Conservation (phyloP, 2,888 invertebrate species). For the Phrixothrix hirtus region DNA sequence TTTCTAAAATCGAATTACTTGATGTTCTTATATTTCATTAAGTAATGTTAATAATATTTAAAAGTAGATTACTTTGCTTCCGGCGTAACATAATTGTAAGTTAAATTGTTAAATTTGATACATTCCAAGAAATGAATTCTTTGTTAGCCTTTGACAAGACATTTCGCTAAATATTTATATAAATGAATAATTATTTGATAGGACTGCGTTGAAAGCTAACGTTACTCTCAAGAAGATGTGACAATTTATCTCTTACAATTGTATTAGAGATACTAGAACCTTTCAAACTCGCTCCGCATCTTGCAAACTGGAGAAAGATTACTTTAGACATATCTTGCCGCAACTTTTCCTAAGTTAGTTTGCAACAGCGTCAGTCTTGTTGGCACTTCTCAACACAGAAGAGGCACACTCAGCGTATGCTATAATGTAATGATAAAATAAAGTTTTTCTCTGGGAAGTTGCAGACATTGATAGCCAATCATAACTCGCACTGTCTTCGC, state of each 20-base stretch:
- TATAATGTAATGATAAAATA: slow-evolving; percentile 39
- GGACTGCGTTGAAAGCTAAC: slow-evolving; percentile 17
- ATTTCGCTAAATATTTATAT: too few relatives aligned
- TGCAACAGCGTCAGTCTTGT: slow-evolving; percentile 33
- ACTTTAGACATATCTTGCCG: slow-evolving; percentile 35
- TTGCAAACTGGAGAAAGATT: slow-evolving; percentile 34
- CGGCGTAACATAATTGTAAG: too few relatives aligned
- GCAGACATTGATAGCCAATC: slow-evolving; percentile 35
- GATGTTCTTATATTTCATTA: too few relatives aligned
- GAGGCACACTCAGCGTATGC: slow-evolving; percentile 23
- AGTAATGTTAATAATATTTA: not conserved
- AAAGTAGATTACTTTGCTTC: too few relatives aligned
- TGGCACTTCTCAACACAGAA: slow-evolving; percentile 29
- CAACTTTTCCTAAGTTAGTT: slow-evolving; percentile 37
- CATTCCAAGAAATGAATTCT: too few relatives aligned
- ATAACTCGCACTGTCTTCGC: slow-evolving; percentile 23
- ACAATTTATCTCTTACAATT: slow-evolving; percentile 29
- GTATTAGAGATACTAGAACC: slow-evolving; percentile 33
- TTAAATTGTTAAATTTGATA: too few relatives aligned
- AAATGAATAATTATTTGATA: not conserved
- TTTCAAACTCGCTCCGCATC: slow-evolving; percentile 35
- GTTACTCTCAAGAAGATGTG: slow-evolving; percentile 16
- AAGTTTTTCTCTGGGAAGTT: slow-evolving; percentile 32
- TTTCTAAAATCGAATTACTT: too few relatives aligned
- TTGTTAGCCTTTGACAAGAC: too few relatives aligned